Evolutionary conservation across 2,113 vertebrate species (phyloP).

Genomic region (Rousettus leschenaultii): DNA sequence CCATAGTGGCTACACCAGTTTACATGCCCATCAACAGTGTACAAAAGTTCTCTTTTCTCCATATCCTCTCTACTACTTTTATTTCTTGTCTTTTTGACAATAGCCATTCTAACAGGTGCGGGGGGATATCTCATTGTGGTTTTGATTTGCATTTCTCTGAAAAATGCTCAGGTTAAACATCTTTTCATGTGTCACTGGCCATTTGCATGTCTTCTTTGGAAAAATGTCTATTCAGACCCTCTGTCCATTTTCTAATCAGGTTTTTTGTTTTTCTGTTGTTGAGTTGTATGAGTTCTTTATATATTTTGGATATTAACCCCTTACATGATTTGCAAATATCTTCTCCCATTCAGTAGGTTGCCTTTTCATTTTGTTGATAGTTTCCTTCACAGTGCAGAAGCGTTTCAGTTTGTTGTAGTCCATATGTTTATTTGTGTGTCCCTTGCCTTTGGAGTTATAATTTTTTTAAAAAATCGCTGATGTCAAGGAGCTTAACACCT

Average conservation of each 20-base stretch:
- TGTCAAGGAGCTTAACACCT: background rate
- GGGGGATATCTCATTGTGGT: background rate
- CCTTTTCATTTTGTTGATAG: background rate
- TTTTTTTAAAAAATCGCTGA: background rate
- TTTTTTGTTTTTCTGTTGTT: too few relatives aligned
- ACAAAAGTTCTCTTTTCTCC: too few relatives aligned
- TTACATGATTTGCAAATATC: too few relatives aligned
- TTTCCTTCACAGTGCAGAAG: background rate
- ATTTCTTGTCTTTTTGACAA: background rate
- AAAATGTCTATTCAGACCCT: too few relatives aligned
- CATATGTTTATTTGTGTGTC: too few relatives aligned
- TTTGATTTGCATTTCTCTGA: background rate
- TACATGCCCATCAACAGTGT: too few relatives aligned
- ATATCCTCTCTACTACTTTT: background rate
- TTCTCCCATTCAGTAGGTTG: background rate
- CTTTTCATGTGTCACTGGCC: too few relatives aligned
- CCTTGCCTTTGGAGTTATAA: background rate
- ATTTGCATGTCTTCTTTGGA: too few relatives aligned
- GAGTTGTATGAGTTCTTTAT: too few relatives aligned
- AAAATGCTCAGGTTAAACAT: background rate
- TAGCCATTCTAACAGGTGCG: background rate
- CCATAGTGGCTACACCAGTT: too few relatives aligned
- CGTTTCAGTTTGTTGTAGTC: background rate
- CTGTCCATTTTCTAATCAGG: too few relatives aligned
- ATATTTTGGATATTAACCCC: too few relatives aligned